Evolutionary conservation across 1,140 invertebrate species (phyloP).

Genomic region (Idris sp.): DNA sequence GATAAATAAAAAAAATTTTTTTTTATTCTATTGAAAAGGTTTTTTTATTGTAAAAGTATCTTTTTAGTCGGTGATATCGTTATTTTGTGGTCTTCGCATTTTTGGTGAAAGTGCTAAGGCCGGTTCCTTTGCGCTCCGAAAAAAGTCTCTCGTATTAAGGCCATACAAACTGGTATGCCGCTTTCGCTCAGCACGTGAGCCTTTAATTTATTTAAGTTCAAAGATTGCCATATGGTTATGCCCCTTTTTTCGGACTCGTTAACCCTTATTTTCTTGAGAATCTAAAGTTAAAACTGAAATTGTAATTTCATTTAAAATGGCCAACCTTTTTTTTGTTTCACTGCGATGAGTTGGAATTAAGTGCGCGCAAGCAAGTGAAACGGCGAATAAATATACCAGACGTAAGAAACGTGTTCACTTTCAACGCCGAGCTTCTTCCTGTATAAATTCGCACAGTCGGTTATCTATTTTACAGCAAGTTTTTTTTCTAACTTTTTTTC

Average conservation of each 20-base stretch:
- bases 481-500: too few relatives aligned
- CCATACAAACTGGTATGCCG: constrained; percentile 39
- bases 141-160: constrained; percentile 54
- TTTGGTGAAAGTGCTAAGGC: constrained; percentile 58
- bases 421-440: constrained; percentile 40
- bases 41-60: too few relatives aligned
- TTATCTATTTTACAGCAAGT: constrained; percentile 12
- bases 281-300: too few relatives aligned
- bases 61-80: too few relatives aligned
- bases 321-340: constrained; percentile 5
- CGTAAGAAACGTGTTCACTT: constrained; percentile 56
- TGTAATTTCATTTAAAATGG: constrained; percentile 37
- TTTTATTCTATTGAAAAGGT: too few relatives aligned
- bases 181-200: constrained; percentile 41
- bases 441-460: constrained; percentile 18
- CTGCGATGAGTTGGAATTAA: constrained; percentile 38
- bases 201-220: constrained; percentile 47
- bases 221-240: constrained; percentile 40
- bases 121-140: constrained; percentile 40
- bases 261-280: too few relatives aligned
- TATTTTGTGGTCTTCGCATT: too few relatives aligned
- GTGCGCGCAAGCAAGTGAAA: constrained; percentile 52
- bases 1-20: too few relatives aligned
- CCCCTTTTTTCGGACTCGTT: constrained; percentile 11
- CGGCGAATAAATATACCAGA: constrained; percentile 47